Conservation (phyloP, 2,888 invertebrate species). For the Xylocampa areola region DNA sequence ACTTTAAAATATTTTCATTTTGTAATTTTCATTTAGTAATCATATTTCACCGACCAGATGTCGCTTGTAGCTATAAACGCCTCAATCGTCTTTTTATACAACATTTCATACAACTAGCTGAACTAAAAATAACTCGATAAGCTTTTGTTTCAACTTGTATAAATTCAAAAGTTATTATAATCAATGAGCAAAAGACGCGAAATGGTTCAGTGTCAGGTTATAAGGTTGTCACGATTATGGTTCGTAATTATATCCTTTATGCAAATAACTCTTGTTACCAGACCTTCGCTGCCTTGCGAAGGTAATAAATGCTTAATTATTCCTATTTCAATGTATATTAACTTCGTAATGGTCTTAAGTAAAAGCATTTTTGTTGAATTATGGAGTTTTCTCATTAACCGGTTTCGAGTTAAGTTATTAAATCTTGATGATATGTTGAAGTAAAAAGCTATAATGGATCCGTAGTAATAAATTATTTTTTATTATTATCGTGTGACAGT, state of each 20-base stretch:
- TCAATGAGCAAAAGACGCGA: background rate
- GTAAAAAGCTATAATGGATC: too few relatives aligned
- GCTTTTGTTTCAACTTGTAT: background rate
- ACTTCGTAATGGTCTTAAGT: background rate
- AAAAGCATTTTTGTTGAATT: background rate
- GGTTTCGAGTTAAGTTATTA: background rate
- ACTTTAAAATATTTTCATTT: too few relatives aligned
- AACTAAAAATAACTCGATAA: conserved; percentile 12
- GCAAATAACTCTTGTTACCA: conserved; percentile 17
- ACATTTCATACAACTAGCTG: background rate
- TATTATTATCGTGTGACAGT: too few relatives aligned
- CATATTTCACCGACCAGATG: too few relatives aligned
- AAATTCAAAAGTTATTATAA: conserved; percentile 1
- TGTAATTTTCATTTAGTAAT: too few relatives aligned
- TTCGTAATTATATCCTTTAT: conserved; percentile 32
- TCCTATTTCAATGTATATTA: conserved; percentile 7
- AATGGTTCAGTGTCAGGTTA: conserved; percentile 20
- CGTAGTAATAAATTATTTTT: too few relatives aligned
- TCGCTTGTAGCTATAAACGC: too few relatives aligned
- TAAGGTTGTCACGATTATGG: conserved; percentile 20
- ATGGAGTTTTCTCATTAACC: background rate
- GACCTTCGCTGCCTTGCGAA: conserved; percentile 2
- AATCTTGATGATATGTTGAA: background rate
- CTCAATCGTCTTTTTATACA: too few relatives aligned
- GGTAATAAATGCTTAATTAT: conserved; percentile 11